Evolutionary conservation across 2,888 invertebrate genomes (phyloP).

Genomic region (Agonopterix arenella): DNA sequence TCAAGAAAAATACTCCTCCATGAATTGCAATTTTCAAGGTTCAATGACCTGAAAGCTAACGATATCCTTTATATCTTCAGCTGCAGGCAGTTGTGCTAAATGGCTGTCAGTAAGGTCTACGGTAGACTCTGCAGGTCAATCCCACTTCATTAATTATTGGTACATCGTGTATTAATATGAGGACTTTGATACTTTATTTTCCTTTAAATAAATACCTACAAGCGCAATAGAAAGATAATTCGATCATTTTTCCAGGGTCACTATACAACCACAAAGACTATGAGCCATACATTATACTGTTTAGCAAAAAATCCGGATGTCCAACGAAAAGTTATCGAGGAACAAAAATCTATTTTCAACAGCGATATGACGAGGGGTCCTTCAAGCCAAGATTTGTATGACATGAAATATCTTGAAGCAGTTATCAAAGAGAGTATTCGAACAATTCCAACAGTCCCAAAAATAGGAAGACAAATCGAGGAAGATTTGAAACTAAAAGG

Average conservation of each 20-base stretch:
- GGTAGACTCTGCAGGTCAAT: no score
- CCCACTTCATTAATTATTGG: no score
- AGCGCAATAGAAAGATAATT: neutral
- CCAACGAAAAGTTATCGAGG: constrained; percentile 25
- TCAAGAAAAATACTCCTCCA: no score
- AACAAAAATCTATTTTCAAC: constrained; percentile 25
- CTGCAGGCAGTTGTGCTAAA: no score
- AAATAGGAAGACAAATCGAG: constrained; percentile 28
- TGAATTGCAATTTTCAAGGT: no score
- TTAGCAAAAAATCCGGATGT: constrained; percentile 28
- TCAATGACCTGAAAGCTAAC: no score
- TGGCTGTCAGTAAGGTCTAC: no score
- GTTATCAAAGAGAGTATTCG: constrained; percentile 33
- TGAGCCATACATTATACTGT: constrained; percentile 27
- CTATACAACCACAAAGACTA: constrained; percentile 30
- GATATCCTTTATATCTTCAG: no score
- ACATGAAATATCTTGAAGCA: constrained; percentile 37
- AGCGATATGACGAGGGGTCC: constrained; percentile 20
- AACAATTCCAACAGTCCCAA: constrained; percentile 28
- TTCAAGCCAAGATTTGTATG: constrained; percentile 22
- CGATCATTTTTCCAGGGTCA: constrained; percentile 21
- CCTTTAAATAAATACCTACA: no score
- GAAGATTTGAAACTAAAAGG: constrained; percentile 28
- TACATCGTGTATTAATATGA: no score
- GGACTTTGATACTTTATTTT: no score